Percentiles rank a stretch among this genome's conserved stretches.
phyloP scores from a whole-genome alignment of 1,140 invertebrate genomes.

The Aporrectodea caliginosa region DNA sequence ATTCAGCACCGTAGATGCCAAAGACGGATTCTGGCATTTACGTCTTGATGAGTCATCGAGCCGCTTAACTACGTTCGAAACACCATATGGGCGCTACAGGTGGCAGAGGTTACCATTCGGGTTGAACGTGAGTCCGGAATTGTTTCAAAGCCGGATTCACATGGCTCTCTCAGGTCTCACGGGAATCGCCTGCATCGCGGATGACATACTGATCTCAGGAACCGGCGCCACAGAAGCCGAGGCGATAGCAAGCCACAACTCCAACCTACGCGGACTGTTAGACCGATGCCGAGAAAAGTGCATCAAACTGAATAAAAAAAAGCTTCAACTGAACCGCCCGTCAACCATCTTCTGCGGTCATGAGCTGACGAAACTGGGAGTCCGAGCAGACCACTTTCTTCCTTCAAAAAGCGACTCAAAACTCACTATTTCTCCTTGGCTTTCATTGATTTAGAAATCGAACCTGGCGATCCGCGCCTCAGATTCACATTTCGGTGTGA shows the following conservation, averaged over 20 bases:
- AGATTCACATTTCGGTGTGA: conserved; percentile 4
- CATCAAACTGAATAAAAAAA: background rate
- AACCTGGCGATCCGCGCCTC: background rate
- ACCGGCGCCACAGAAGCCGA: background rate
- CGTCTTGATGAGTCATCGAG: conserved; percentile 36
- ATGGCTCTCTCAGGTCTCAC: conserved; percentile 44
- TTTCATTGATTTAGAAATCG: background rate
- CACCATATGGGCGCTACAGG: conserved; percentile 35
- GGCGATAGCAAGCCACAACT: background rate
- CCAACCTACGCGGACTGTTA: background rate
- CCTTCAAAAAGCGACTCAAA: background rate
- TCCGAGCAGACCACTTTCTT: background rate
- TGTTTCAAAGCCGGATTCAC: conserved; percentile 45
- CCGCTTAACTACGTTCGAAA: conserved; percentile 38
- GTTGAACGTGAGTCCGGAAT: conserved; percentile 35
- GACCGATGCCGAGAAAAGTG: background rate
- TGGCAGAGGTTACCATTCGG: conserved; percentile 37
- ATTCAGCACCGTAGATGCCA: conserved; percentile 37
- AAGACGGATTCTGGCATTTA: conserved; percentile 39
- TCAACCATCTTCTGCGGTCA: background rate
- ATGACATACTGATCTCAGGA: conserved; percentile 35
- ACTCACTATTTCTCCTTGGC: background rate
- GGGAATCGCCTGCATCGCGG: conserved; percentile 51
- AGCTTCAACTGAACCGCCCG: background rate
- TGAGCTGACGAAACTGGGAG: too few species aligned